phyloP scores from a whole-genome alignment of 2,113 vertebrate species.

The Scytalopus superciliaris region DNA sequence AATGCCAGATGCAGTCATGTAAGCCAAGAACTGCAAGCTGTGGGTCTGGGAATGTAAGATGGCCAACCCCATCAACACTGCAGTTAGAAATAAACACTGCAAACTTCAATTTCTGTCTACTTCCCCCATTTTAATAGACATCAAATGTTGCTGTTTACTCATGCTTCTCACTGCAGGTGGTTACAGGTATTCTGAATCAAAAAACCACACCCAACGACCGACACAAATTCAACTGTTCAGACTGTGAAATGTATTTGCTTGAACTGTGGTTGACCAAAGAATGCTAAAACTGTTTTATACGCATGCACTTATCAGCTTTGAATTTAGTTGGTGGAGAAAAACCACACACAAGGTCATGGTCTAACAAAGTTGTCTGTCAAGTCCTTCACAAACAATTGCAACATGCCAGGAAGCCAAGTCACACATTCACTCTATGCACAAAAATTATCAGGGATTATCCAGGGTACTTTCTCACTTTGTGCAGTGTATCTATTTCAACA shows the following conservation, averaged over 20 bases:
- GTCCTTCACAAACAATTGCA: not conserved
- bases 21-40: not conserved
- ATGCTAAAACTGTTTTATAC: not conserved
- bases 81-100: not conserved
- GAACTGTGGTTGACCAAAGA: not conserved
- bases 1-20: not conserved
- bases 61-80: not conserved
- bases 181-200: not conserved
- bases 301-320: not conserved
- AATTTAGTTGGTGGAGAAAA: not conserved
- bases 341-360: not conserved
- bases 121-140: not conserved
- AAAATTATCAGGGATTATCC: not conserved
- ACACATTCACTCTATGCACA: not conserved
- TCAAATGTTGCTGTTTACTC: not conserved
- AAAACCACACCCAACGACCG: not conserved
- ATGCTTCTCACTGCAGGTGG: not conserved
- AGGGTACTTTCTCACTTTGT: not conserved
- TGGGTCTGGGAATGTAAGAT: not conserved
- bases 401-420: not conserved
- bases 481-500: not conserved
- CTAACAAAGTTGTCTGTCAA: not conserved
- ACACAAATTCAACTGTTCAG: accelerated
- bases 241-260: not conserved
- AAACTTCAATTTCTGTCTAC: not conserved